phyloP scores from a whole-genome alignment of 1,140 invertebrate genomes.

The Dermatophagoides farinae region DNA sequence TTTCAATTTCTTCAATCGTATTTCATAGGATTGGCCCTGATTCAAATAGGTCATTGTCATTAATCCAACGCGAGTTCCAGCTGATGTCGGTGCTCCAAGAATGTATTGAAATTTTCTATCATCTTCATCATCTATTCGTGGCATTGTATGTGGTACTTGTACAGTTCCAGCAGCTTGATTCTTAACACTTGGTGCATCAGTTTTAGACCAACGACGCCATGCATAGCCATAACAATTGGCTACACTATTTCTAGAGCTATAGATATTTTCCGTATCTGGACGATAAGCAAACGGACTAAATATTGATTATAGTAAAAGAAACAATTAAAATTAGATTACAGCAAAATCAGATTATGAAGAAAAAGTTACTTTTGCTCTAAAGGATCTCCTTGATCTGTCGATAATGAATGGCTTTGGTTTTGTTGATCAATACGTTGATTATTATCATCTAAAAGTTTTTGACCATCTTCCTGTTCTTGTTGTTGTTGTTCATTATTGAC shows the following conservation, averaged over 20 bases:
- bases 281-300: too few relatives aligned
- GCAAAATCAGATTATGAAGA: too few relatives aligned
- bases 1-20: conserved; percentile 81
- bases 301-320: too few relatives aligned
- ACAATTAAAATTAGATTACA: too few relatives aligned
- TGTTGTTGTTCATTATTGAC: too few relatives aligned
- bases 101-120: conserved; percentile 58
- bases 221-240: conserved; percentile 6
- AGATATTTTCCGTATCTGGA: neutral
- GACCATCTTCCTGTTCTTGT: too few relatives aligned
- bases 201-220: conserved; percentile 8
- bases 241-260: neutral
- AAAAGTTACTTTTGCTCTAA: too few relatives aligned
- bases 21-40: conserved; percentile 86
- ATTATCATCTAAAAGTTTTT: too few relatives aligned
- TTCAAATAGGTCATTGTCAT: conserved; percentile 88
- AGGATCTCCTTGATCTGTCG: too few relatives aligned
- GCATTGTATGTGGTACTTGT: conserved; percentile 9
- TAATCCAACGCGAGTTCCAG: conserved; percentile 82
- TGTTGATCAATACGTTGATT: too few relatives aligned
- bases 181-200: conserved; percentile 7
- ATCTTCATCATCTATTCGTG: neutral
- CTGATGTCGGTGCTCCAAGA: conserved; percentile 76
- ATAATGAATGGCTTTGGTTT: too few relatives aligned
- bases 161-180: neutral